Evolutionary conservation across 2,113 vertebrate species (phyloP).

Genomic region (Euleptes europaea): DNA sequence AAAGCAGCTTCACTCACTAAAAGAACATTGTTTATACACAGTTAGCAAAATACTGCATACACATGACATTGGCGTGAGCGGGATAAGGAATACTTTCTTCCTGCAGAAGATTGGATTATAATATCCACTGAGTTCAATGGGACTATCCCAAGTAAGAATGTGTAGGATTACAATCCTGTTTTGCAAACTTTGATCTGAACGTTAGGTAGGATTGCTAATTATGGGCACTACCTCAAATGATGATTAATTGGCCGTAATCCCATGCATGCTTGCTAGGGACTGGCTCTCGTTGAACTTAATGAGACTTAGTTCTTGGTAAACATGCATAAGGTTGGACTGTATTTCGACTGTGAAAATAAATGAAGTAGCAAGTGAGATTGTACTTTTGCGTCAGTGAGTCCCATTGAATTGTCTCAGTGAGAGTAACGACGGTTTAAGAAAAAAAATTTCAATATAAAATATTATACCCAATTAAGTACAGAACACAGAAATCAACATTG

Average conservation of each 20-base stretch:
- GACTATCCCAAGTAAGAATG: not conserved
- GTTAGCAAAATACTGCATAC: not conserved
- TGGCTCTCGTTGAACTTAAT: not conserved
- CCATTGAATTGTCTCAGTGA: not conserved
- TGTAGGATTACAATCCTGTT: not conserved
- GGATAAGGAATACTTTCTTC: not conserved
- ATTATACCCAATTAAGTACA: not conserved
- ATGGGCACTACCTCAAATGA: slow-evolving; percentile 19
- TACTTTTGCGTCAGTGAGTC: slow-evolving; percentile 1
- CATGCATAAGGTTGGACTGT: not conserved
- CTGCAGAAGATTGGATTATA: no score
- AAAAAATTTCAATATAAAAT: not conserved
- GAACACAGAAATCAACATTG: not conserved
- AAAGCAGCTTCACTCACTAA: slow-evolving; percentile 24
- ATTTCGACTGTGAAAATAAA: not conserved
- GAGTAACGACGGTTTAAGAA: not conserved
- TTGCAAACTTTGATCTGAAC: slow-evolving; percentile 28
- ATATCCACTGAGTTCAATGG: not conserved
- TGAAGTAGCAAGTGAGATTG: slow-evolving; percentile 35
- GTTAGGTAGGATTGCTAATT: slow-evolving; percentile 21
- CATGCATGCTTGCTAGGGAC: not conserved
- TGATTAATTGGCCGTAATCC: not conserved
- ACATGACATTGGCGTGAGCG: not conserved
- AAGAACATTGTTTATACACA: slow-evolving; percentile 20
- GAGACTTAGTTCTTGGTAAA: not conserved